Evolutionary conservation across 2,797 vertebrate species (phyloP), one percentile per base, ranked within the genome.

Genomic region (Notolabrus celidotus): DNA sequence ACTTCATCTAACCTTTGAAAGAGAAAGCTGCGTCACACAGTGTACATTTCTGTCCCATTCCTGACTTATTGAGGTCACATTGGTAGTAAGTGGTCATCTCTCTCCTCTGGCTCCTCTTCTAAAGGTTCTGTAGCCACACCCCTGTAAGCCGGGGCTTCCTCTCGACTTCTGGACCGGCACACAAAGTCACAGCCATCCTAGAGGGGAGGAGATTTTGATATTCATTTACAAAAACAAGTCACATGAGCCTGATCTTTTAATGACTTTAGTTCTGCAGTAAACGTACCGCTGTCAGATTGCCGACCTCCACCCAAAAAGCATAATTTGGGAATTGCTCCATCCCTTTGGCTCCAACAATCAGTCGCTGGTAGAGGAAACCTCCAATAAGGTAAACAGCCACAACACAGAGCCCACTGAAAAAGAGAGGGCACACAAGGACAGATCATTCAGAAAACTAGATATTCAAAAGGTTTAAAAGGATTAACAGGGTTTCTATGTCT

Each of bases 151-250:
- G 96, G 94, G 3, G 95, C 93, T 0, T 91, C 92, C 0, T 92
- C 94, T 14, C 94, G 95, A 62, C 92, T 93, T 76, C 91, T 93
- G 1, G 97, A 97, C 4, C 98, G 95, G 80, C 97, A 99, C 36
- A 98, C 95, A 67, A 99, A 97, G 90, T 99, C 97, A 80, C 98
- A 99, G 20, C 98, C 98, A 17, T 99, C 98, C 98, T 99, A 86
- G 6, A 55, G 80, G 2, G 34, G 5, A 27, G 5, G 5, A 25
- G 23, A 10, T 39, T 45, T 45, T 38, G 20, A 34, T 20, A 36
- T 27, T 3, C 63, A 68, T 39, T 23, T n/a, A 4, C 5, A 8
- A 34, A 46, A 29, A 55, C 8, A 36, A 10, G 6, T 19, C 36
- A 67, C 10, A 14, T 3, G 0, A 20, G 10, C 17, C 7, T 22